Percentiles rank a stretch among this genome's conserved stretches.
Conservation (phyloP, 2,113 vertebrate species). For the Tragulus kanchil region DNA sequence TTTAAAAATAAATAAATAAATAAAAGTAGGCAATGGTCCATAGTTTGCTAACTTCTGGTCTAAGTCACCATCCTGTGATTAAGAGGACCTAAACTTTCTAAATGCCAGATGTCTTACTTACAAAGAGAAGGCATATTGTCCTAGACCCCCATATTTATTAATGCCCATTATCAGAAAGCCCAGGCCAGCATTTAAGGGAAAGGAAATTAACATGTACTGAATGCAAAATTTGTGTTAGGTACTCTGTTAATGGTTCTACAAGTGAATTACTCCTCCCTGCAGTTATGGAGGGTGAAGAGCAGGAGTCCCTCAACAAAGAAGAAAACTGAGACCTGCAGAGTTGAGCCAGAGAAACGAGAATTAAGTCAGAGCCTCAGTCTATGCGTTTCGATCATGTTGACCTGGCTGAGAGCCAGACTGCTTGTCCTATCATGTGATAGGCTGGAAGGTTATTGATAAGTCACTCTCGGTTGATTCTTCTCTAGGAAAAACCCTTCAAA, state of each 20-base stretch:
- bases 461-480: not conserved
- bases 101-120: not conserved
- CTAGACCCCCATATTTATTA: not conserved
- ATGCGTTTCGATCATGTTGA: not conserved
- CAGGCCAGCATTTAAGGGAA: not conserved
- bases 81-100: conserved; percentile 11
- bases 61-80: not conserved
- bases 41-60: not conserved
- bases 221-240: not conserved
- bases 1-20: not conserved
- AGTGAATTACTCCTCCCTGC: not conserved
- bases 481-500: not conserved
- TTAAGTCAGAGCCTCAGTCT: not conserved
- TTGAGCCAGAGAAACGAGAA: not conserved
- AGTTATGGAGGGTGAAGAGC: not conserved
- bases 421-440: not conserved
- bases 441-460: not conserved
- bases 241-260: not conserved
- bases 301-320: not conserved
- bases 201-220: conserved; percentile 9
- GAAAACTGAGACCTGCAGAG: not conserved
- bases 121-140: not conserved
- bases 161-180: not conserved
- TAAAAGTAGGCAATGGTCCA: not conserved
- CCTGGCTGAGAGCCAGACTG: not conserved